Percentiles rank a stretch among this genome's conserved stretches.
These are phyloP conservation scores for Cephalophus harveyi DNA, from an alignment of 2,113 vertebrate species.

Conservation along the genomic window DNA sequence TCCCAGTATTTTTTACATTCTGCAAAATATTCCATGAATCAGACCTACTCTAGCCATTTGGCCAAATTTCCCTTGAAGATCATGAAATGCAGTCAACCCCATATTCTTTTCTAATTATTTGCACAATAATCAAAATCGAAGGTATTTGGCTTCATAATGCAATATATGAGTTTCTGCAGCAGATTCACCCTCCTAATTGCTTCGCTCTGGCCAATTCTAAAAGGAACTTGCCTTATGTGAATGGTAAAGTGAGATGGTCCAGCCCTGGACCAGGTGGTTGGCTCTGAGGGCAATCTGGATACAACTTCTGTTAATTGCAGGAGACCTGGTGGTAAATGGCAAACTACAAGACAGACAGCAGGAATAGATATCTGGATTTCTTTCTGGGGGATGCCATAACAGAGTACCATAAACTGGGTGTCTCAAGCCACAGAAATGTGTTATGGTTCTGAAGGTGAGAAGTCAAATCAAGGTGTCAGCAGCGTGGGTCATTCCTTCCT, in stretches of 20 bases:
- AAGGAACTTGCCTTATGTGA: not conserved
- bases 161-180: not conserved
- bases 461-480: not conserved
- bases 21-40: not conserved
- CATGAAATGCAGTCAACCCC: not conserved
- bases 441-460: not conserved
- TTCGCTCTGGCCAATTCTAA: conserved; percentile 3
- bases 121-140: not conserved
- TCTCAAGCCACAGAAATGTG: not conserved
- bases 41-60: not conserved
- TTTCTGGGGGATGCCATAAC: not conserved
- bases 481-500: not conserved
- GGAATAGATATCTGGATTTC: not conserved
- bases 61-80: not conserved
- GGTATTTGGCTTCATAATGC: not conserved
- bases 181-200: conserved; percentile 24
- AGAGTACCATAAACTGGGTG: not conserved
- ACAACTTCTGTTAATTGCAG: not conserved
- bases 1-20: not conserved
- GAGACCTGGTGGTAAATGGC: not conserved
- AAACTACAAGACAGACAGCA: not conserved
- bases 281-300: not conserved
- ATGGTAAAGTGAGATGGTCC: not conserved
- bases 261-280: not conserved
- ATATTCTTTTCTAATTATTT: not conserved